Evolutionary conservation across 2,797 vertebrate species (phyloP), one percentile per base, ranked within the genome.

Genomic region (Caiman crocodilus): DNA sequence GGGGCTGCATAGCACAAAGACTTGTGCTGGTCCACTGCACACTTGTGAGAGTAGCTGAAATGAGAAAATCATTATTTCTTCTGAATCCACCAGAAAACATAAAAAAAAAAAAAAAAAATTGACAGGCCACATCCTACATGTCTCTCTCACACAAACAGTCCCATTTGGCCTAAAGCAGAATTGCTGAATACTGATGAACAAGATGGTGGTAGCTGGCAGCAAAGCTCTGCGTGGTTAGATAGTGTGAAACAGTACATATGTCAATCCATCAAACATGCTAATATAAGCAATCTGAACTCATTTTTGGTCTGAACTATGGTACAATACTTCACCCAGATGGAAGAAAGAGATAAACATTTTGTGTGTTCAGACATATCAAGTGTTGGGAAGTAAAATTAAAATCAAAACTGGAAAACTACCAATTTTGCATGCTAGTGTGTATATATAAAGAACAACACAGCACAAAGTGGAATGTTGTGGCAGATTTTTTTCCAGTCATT

Each of bases 211-310:
- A 95, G 92, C 85, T 97, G 96, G 96, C 96, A 97, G 96, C 94
- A 93, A 83, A 93, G 93, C 92, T 91, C 3, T 96, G 96, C 96
- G 95, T 97, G 96, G 96, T 95, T 23, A 95, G 91, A 96, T 93
- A 93, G 95, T 96, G 95, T 96, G 95, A 96, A 97, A 87, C 73
- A 64, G 94, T 96, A 96, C 96, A 97, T 97, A 97, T 96, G 96
- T 93, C 96, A 96, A 96, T 95, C 95, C 91, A 96, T 97, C 95
- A 96, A 96, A 96, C 88, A 94, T 14, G 82, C 94, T 93, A 95
- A 96, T 96, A 88, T 96, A 97, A 96, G 95, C 96, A 95, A 96
- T 75, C 96, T 61, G 76, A 96, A 96, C 90, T 89, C 95, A 90
- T 94, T 97, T 96, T 94, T 84, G 95, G 92, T 85, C 91, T 97